Percentiles rank a stretch among this genome's conserved stretches.
These are phyloP conservation scores for Caloenas nicobarica DNA, from an alignment of 2,113 vertebrate genomes.

Conservation along the genomic window DNA sequence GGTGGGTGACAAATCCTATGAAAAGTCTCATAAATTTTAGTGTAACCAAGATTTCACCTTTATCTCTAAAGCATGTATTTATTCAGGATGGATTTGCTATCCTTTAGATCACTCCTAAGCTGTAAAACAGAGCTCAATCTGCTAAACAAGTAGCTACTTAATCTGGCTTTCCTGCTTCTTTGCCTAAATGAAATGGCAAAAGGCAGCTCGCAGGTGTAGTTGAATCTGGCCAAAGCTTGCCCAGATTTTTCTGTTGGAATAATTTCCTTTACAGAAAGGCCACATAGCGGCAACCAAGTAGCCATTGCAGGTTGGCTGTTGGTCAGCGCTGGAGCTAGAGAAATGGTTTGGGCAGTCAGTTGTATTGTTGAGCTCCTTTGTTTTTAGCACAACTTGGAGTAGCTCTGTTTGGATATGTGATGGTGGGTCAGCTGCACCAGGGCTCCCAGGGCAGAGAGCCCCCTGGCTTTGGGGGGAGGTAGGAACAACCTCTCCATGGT, in stretches of 20 bases:
- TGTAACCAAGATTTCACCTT: not conserved
- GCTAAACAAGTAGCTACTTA: not conserved
- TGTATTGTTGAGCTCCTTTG: not conserved
- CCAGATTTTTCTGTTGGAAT: not conserved
- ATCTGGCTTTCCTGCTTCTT: not conserved
- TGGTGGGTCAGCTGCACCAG: not conserved
- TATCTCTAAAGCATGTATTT: not conserved
- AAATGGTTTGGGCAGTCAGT: not conserved
- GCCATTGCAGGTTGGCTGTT: not conserved
- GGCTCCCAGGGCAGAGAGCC: not conserved
- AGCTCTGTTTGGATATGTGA: not conserved
- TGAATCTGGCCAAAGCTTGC: not conserved
- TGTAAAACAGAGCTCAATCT: not conserved
- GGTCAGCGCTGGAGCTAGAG: not conserved
- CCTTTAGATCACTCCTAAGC: not conserved
- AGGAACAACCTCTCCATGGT: not conserved
- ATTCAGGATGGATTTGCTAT: not conserved
- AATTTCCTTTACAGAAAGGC: not conserved
- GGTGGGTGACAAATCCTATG: not conserved
- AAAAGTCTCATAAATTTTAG: not conserved
- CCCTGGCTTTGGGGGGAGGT: not conserved
- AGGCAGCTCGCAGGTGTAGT: fast-evolving
- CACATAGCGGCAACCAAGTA: not conserved
- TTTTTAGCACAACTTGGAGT: not conserved
- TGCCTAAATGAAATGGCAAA: not conserved